phyloP scores from a whole-genome alignment of 2,797 vertebrate genomes.

The Crocodylus rhombifer region DNA sequence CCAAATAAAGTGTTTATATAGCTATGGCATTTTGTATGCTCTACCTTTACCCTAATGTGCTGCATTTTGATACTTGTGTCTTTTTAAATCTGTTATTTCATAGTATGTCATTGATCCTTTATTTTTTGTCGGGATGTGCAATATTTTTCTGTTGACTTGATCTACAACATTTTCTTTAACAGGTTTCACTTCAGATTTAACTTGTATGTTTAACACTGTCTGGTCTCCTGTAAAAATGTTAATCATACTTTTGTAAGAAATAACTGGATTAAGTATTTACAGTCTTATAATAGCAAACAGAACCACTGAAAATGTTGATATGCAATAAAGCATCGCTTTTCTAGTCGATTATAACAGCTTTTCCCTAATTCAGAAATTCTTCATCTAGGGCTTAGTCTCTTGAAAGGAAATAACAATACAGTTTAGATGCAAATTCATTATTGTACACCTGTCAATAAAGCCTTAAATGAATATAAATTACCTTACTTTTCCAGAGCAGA shows the following conservation, averaged over 20 bases:
- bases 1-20: background rate
- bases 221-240: background rate
- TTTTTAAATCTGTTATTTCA: background rate
- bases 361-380: background rate
- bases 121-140: background rate
- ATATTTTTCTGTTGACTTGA: background rate
- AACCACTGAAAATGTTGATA: background rate
- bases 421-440: background rate
- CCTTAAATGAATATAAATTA: background rate
- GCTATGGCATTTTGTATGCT: background rate
- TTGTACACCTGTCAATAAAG: constrained; percentile 1
- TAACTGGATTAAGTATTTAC: background rate
- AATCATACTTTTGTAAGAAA: background rate
- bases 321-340: background rate
- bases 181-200: background rate
- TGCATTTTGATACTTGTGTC: background rate
- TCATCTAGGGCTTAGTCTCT: background rate
- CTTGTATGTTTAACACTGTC: background rate
- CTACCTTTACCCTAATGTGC: background rate
- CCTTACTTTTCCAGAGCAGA: background rate
- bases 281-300: background rate
- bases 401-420: background rate
- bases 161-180: background rate
- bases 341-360: background rate
- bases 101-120: background rate